Percentiles rank a stretch among this genome's conserved stretches.
Evolutionary conservation across 1,140 invertebrate genomes (phyloP).

Genomic region (Brachionus calyciflorus): DNA sequence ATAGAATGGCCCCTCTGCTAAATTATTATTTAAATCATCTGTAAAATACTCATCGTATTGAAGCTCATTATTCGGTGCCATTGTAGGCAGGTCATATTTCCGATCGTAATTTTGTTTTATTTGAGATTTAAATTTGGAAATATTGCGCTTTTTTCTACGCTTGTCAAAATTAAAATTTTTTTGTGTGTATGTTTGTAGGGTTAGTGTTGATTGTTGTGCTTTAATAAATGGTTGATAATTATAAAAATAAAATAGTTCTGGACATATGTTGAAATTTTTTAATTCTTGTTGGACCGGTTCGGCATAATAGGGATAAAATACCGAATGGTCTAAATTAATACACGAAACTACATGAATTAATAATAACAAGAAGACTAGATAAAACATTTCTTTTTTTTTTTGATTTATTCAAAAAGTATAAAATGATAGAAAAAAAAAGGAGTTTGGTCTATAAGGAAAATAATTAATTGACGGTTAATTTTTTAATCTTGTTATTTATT

Average conservation of each 20-base stretch:
- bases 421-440: background rate
- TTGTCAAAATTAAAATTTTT: background rate
- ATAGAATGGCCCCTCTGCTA: constrained; percentile 17
- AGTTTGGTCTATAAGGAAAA: background rate
- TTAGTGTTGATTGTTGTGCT: background rate
- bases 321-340: background rate
- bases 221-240: constrained; percentile 38
- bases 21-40: background rate
- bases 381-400: too few species aligned
- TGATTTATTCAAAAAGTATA: background rate
- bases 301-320: constrained; percentile 34
- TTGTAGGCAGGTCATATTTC: background rate
- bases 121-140: constrained; percentile 25
- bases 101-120: constrained; percentile 19
- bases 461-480: background rate
- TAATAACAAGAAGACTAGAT: too few species aligned
- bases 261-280: constrained; percentile 20
- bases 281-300: background rate
- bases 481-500: constrained; percentile 9
- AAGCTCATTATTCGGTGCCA: background rate
- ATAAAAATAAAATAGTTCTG: constrained; percentile 30
- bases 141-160: background rate
- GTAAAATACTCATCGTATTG: background rate
- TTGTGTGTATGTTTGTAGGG: background rate
- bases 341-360: background rate